Base-by-base conservation (phyloP, 2,113 vertebrate species). In the Burhinus oedicnemus region DNA sequence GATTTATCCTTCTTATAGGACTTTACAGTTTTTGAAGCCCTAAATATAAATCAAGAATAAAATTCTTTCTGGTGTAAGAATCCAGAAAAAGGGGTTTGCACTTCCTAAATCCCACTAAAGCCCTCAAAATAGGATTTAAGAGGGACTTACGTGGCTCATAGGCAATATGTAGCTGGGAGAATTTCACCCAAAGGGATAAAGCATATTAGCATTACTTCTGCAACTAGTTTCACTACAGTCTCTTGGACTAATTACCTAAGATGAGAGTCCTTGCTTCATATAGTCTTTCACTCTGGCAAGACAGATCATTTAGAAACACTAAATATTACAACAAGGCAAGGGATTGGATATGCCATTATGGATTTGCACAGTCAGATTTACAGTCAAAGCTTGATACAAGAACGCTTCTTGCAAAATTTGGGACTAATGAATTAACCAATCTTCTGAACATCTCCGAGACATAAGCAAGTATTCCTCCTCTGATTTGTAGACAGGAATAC, bases 111-210 rank as follows among this genome's bases (percentile, higher is more conserved):
- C 61, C 44, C 47, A 79, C 49, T 76, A 69, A 94, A 88, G 12
- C 40, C 12, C 40, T 90, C 84, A 85, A 94, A 96, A 91, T 32
- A 93, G 34, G 54, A 90, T 91, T 93, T 87, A 87, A 65, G 49
- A 93, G 36, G 47, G 52, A 57, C 44, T 83, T 87, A 77, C 0
- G 1, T 81, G 42, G 32, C 36, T 94, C 91, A 75, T 38, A 82
- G 26, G 38, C 23, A 93, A 26, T 57, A 87, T 11, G 30, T 54
- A 86, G 12, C 52, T 61, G 21, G 34, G 40, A 82, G 14, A 85
- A 93, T 87, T 93, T 94, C 65, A 93, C 57, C 47, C 70, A 79
- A 79, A 91, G 25, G 40, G 49, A 85, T 90, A 85, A 95, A 85
- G 29, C 11, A 57, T 68, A 87, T 89, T 85, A 87, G 21, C 25